Evolutionary conservation across 2,888 invertebrate genomes (phyloP).

Genomic region (Drosophila nr. perissopoda): DNA sequence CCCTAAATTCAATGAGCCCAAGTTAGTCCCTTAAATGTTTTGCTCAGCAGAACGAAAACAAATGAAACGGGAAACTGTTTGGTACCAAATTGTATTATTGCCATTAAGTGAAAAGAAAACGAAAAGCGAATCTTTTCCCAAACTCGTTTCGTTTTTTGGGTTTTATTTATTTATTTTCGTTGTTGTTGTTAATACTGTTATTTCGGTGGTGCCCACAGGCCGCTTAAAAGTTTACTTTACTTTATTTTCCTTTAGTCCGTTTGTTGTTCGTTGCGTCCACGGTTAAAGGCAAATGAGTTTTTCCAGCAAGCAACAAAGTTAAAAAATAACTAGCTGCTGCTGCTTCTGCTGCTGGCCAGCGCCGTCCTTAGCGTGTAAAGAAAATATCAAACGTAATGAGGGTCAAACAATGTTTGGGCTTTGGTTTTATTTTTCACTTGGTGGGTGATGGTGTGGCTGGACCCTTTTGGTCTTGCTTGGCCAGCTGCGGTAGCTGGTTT

Average conservation of each 20-base stretch:
- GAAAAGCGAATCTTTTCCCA: conserved; percentile 46
- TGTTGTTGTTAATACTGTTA: neutral
- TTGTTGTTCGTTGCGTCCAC: conserved; percentile 30
- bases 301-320: conserved; percentile 43
- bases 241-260: conserved; percentile 50
- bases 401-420: conserved; percentile 73
- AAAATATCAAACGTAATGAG: conserved; percentile 78
- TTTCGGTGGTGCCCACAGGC: conserved; percentile 50
- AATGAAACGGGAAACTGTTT: conserved; percentile 52
- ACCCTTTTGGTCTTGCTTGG: conserved; percentile 32
- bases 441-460: neutral
- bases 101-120: conserved; percentile 47
- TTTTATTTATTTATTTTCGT: conserved; percentile 9
- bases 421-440: conserved; percentile 44
- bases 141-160: conserved; percentile 42
- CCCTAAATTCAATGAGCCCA: conserved; percentile 46
- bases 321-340: conserved; percentile 61
- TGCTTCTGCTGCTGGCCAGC: conserved; percentile 29
- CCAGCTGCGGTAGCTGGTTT: conserved; percentile 47
- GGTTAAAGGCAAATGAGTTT: conserved; percentile 68
- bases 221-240: conserved; percentile 64
- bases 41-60: conserved; percentile 22
- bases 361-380: conserved; percentile 54
- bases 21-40: conserved; percentile 52
- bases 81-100: conserved; percentile 71